These are phyloP conservation scores for Auanema sp. DNA, from an alignment of 2,888 invertebrate genomes.

Conservation along the genomic window DNA sequence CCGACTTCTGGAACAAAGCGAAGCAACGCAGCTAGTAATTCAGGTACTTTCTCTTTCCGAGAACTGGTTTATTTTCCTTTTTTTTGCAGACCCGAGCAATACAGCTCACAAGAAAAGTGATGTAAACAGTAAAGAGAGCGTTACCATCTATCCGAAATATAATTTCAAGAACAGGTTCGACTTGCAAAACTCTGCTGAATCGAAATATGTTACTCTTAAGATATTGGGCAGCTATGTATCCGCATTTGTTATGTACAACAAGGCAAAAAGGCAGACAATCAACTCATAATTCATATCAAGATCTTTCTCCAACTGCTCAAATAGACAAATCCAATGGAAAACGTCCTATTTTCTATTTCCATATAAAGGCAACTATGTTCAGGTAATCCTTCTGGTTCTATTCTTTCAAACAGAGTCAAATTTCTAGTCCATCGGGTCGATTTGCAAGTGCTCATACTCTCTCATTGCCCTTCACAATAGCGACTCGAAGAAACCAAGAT, in stretches of 20 bases:
- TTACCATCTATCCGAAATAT: constrained; percentile 56
- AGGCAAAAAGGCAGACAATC: constrained; percentile 58
- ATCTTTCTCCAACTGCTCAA: constrained; percentile 46
- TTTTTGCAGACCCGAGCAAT: constrained; percentile 34
- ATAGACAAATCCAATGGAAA: constrained; percentile 52
- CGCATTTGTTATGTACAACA: constrained; percentile 61
- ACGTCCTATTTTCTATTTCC: constrained; percentile 62
- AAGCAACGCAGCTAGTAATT: constrained; percentile 43
- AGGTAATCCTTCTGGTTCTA: constrained; percentile 6
- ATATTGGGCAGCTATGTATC: constrained; percentile 62
- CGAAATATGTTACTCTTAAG: too few relatives aligned
- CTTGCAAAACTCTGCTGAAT: neutral
- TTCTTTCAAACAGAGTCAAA: too few relatives aligned
- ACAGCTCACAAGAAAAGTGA: constrained; percentile 62
- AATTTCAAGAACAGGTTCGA: constrained; percentile 46
- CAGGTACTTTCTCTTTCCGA: constrained; percentile 8
- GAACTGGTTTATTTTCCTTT: neutral
- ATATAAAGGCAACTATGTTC: constrained; percentile 58
- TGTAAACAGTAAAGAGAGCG: constrained; percentile 58
- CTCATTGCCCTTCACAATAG: constrained; percentile 61
- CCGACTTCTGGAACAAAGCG: constrained; percentile 60
- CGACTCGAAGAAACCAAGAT: constrained; percentile 62
- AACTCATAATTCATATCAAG: constrained; percentile 50
- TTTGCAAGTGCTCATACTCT: constrained; percentile 62
- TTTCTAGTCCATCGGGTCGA: constrained; percentile 48